These are phyloP conservation scores for Hoplostethus atlanticus DNA, from an alignment of 2,797 vertebrate genomes.

Conservation along the genomic window DNA sequence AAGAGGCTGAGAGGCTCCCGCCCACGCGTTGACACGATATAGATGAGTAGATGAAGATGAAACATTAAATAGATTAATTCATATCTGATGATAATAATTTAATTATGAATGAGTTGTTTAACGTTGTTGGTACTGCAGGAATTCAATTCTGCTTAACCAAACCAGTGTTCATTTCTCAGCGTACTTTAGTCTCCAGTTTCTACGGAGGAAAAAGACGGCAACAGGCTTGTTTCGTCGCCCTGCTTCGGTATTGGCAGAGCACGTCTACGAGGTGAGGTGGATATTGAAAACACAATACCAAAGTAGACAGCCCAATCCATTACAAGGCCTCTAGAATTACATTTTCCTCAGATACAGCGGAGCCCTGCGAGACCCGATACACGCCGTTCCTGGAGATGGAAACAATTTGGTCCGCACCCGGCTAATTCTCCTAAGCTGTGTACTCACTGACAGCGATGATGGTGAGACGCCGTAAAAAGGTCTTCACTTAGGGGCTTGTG, in stretches of 20 bases:
- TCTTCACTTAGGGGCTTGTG: constrained; percentile 16
- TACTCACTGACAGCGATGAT: constrained; percentile 57
- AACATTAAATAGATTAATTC: constrained; percentile 21
- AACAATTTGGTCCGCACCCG: constrained; percentile 61
- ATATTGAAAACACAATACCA: constrained; percentile 70
- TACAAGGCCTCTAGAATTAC: constrained; percentile 72
- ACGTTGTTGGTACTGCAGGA: neutral
- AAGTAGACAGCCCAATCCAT: constrained; percentile 69
- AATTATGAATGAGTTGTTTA: constrained; percentile 41
- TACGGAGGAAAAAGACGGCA: constrained; percentile 36
- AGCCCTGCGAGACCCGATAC: constrained; percentile 55
- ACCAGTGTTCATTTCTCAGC: neutral
- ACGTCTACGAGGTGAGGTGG: constrained; percentile 46
- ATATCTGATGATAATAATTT: constrained; percentile 27
- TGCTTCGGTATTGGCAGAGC: constrained; percentile 43
- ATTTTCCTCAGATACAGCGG: constrained; percentile 64
- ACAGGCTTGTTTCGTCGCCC: constrained; percentile 39
- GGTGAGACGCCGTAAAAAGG: constrained; percentile 32
- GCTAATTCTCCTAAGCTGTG: constrained; percentile 59
- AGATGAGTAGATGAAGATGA: neutral
- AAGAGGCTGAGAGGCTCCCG: neutral
- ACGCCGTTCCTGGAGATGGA: constrained; percentile 64
- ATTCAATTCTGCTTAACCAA: constrained; percentile 22
- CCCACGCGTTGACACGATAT: constrained; percentile 15
- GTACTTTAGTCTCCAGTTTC: constrained; percentile 6